phyloP scores from a whole-genome alignment of 1,140 invertebrate genomes.

The Dysdera silvatica region DNA sequence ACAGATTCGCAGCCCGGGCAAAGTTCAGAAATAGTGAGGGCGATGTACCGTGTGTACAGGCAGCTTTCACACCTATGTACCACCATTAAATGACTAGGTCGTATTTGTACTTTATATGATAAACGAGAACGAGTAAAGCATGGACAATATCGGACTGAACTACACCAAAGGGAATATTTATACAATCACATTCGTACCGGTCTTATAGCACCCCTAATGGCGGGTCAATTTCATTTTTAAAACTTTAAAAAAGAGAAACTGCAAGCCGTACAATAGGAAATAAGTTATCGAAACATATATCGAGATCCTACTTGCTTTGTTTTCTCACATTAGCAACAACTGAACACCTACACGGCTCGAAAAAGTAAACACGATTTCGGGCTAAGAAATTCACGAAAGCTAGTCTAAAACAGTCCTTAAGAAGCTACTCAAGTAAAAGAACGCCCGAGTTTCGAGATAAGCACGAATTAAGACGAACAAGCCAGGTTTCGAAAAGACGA shows the following conservation, averaged over 20 bases:
- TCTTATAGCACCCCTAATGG: neutral
- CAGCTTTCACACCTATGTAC: too few species aligned
- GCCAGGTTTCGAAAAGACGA: constrained; percentile 13
- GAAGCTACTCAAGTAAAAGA: constrained; percentile 17
- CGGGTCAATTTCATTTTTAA: constrained; percentile 13
- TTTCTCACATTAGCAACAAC: constrained; percentile 20
- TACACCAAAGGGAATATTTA: too few species aligned
- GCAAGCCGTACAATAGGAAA: constrained; percentile 26
- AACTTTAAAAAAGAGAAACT: constrained; percentile 23
- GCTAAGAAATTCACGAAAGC: too few species aligned
- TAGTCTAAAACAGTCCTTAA: constrained; percentile 27
- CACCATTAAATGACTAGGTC: too few species aligned
- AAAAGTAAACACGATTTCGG: constrained; percentile 30
- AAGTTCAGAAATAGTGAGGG: too few species aligned
- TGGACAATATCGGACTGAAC: too few species aligned
- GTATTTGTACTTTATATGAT: too few species aligned
- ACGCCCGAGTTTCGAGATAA: constrained; percentile 23
- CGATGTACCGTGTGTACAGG: too few species aligned
- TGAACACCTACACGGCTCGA: constrained; percentile 25
- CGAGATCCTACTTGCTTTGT: constrained; percentile 19
- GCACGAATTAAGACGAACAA: constrained; percentile 16
- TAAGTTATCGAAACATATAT: constrained; percentile 11
- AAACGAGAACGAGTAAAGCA: too few species aligned
- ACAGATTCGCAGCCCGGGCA: too few species aligned
- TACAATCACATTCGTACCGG: neutral